Base-by-base conservation (phyloP, 2,888 invertebrate species). In the Trachelus stipa region DNA sequence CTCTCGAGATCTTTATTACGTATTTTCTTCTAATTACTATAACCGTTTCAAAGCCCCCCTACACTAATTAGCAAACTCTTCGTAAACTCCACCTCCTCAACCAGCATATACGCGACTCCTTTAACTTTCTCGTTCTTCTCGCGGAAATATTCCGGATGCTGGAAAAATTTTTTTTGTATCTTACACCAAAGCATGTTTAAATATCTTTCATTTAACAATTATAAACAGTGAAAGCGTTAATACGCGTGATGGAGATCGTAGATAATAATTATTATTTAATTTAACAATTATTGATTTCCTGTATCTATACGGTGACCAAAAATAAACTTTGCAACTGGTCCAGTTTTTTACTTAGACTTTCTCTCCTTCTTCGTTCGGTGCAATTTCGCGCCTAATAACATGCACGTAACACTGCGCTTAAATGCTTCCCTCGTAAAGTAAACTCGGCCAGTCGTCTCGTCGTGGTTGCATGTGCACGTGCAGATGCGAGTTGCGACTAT, bases 1-100 rank as follows among this genome's bases (percentile, higher is more conserved):
- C 23, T 23, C 56, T 23, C 23, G 23, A 23, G 56, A 23, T 56
- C 23, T 56, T 23, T 56, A 74, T 77, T 71, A 75, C 77, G 71
- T 74, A 77, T 75, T 80, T 76, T 80, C 75, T 78, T 78, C 81
- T 84, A 85, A 85, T 85, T 85, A 80, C 78, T 79, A 78, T 80
- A 34, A 68, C 82, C 80, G 79, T 85, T 81, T 81, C 82, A 77
- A 78, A 80, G 80, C 81, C 80, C 9, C 9, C 9, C 40, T 6
- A 15, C 40, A 56, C 23, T 85, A 85, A 85, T 85, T 84, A 83
- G 81, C 80, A 68, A 69, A 71, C 23, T 71, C 33, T 71, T 71
- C 71, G 9, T 71, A 31, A 31, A 31, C 74, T 68, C 71, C 69
- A 75, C 73, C 69, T 69, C 34, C 74, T 75, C 69, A 71, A 77